Evolutionary conservation across 2,113 vertebrate genomes (phyloP).

Genomic region (Paraplagusia blochii): DNA sequence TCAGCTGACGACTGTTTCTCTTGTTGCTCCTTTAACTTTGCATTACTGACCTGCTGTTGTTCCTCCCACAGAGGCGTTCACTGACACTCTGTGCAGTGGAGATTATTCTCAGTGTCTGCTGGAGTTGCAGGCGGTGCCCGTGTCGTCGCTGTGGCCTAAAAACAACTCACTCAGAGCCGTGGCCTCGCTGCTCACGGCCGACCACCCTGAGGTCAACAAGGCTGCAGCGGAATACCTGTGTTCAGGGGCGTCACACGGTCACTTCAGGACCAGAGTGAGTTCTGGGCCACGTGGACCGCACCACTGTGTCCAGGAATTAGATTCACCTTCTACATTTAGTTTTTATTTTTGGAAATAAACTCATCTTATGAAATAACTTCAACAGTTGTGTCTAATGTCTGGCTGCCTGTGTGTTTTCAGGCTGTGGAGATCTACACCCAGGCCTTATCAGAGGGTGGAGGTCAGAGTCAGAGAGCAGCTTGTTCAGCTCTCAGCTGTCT

Average conservation of each 20-base stretch:
- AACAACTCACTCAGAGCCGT: conserved; percentile 80
- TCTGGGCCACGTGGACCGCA: too few species aligned
- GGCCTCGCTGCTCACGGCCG: conserved; percentile 83
- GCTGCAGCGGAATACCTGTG: conserved; percentile 79
- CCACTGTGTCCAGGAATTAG: too few species aligned
- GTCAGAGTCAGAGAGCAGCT: conserved; percentile 84
- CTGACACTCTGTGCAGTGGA: conserved; percentile 77
- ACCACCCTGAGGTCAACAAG: conserved; percentile 77
- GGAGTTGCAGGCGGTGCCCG: conserved; percentile 75
- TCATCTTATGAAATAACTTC: too few species aligned
- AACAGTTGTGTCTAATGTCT: background rate
- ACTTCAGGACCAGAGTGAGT: conserved; percentile 89
- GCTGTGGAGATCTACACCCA: conserved; percentile 90
- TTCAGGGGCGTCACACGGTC: conserved; percentile 75
- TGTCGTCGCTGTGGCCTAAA: conserved; percentile 77
- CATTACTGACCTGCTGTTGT: background rate
- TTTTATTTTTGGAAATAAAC: too few species aligned
- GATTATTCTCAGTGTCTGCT: conserved; percentile 71
- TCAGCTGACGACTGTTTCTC: conserved; percentile 40
- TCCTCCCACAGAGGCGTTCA: conserved; percentile 73
- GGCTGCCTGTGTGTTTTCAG: conserved; percentile 64
- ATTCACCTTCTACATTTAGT: too few species aligned
- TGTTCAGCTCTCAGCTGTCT: conserved; percentile 89
- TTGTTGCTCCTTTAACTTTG: background rate
- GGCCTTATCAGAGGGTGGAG: conserved; percentile 83